Evolutionary conservation across 2,797 vertebrate genomes (phyloP).

Genomic region (Liasis olivaceus): DNA sequence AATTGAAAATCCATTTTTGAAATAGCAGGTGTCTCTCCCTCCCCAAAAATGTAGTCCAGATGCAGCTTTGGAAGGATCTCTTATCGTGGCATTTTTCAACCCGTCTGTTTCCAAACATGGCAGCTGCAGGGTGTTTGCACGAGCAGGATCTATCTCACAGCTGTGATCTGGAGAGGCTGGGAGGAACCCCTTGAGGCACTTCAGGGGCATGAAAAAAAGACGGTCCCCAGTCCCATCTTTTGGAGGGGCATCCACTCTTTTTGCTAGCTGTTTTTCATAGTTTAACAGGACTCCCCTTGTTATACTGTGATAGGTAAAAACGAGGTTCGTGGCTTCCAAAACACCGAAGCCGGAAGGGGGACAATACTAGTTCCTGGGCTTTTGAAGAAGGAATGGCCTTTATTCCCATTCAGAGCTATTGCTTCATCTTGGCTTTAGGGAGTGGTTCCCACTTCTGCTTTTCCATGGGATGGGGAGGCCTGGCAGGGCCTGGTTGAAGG

Average conservation of each 20-base stretch:
- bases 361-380: neutral
- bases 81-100: slow-evolving; percentile 8
- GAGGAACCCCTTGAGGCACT: neutral
- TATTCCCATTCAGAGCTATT: neutral
- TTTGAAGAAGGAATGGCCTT: neutral
- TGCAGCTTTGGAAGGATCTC: slow-evolving; percentile 24
- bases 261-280: neutral
- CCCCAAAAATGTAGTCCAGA: neutral
- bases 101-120: slow-evolving; percentile 8
- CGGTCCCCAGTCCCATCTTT: neutral
- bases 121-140: neutral
- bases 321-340: neutral
- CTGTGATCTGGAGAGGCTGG: neutral
- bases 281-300: neutral
- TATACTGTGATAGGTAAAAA: neutral
- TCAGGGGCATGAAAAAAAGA: neutral
- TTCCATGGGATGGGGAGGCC: too few species aligned
- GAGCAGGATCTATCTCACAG: neutral
- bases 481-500: too few species aligned
- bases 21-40: neutral
- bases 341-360: neutral
- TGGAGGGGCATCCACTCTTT: too few species aligned
- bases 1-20: neutral
- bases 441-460: too few species aligned
- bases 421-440: neutral